Conservation (phyloP, 2,113 vertebrate species). For the Hylia prasina region DNA sequence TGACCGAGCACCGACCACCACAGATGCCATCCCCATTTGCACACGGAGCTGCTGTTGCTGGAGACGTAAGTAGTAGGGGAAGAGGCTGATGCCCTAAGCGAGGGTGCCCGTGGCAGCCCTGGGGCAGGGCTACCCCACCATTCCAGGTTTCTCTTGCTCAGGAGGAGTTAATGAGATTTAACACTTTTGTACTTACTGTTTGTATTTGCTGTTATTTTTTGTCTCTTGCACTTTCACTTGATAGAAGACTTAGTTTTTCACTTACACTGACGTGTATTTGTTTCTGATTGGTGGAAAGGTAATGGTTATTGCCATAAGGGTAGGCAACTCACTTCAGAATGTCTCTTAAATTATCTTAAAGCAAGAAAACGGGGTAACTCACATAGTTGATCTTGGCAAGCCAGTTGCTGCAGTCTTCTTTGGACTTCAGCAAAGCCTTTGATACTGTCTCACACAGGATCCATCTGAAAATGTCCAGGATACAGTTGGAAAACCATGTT, state of each 20-base stretch:
- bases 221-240: too few relatives aligned
- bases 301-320: not conserved
- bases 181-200: too few relatives aligned
- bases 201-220: not conserved
- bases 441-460: not conserved
- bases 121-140: not conserved
- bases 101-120: not conserved
- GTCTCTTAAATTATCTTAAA: not conserved
- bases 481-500: not conserved
- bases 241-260: not conserved
- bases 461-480: not conserved
- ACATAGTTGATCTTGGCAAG: not conserved
- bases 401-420: not conserved
- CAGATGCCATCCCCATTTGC: fast-evolving
- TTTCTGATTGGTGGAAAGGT: not conserved
- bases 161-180: not conserved
- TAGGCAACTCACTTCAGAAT: not conserved
- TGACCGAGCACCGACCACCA: fast-evolving
- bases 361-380: not conserved
- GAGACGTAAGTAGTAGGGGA: not conserved
- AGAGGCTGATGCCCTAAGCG: too few relatives aligned
- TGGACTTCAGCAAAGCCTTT: not conserved
- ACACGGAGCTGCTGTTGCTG: not conserved
- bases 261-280: fast-evolving
- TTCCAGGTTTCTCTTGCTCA: not conserved